A percentile compares a stretch with the other conserved stretches of the same genome.
phyloP scores from a whole-genome alignment of 2,797 vertebrate species.

The Sebastes dallii region DNA sequence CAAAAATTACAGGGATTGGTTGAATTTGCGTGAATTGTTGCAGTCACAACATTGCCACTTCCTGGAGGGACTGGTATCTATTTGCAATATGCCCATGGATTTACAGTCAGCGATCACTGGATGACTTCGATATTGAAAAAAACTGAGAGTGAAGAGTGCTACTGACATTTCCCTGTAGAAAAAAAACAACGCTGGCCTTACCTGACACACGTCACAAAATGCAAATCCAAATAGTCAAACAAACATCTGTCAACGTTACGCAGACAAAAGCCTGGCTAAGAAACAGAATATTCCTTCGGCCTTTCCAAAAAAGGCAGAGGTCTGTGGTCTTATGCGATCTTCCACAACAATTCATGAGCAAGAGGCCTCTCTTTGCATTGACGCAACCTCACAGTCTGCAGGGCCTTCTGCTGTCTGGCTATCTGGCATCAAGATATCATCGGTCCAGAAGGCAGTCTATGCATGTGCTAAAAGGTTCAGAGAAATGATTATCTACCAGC shows the following conservation, averaged over 20 bases:
- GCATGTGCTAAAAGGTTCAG: conserved; percentile 5
- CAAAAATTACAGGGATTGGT: neutral
- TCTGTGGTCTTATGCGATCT: conserved; percentile 18
- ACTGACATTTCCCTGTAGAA: neutral
- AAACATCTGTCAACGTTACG: neutral
- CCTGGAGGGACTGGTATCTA: too few relatives aligned
- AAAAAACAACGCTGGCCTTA: neutral
- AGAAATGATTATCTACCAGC: conserved; percentile 11
- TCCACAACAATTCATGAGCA: conserved; percentile 11
- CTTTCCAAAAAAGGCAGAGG: neutral
- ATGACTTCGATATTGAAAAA: too few relatives aligned
- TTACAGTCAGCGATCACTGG: neutral
- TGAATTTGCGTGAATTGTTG: too few relatives aligned
- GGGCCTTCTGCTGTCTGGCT: conserved; percentile 23
- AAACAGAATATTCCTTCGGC: neutral
- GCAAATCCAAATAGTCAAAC: neutral
- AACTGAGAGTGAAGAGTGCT: neutral
- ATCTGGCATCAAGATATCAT: conserved; percentile 19
- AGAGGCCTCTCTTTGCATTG: neutral
- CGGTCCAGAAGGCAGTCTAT: conserved; percentile 1
- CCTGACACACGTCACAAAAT: neutral
- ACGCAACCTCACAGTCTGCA: conserved; percentile 15
- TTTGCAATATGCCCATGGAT: neutral
- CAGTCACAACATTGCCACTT: too few relatives aligned
- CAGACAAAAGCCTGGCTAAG: neutral